These are phyloP conservation scores for Myotis pilosus DNA, from an alignment of 2,797 vertebrate genomes.

Conservation along the genomic window DNA sequence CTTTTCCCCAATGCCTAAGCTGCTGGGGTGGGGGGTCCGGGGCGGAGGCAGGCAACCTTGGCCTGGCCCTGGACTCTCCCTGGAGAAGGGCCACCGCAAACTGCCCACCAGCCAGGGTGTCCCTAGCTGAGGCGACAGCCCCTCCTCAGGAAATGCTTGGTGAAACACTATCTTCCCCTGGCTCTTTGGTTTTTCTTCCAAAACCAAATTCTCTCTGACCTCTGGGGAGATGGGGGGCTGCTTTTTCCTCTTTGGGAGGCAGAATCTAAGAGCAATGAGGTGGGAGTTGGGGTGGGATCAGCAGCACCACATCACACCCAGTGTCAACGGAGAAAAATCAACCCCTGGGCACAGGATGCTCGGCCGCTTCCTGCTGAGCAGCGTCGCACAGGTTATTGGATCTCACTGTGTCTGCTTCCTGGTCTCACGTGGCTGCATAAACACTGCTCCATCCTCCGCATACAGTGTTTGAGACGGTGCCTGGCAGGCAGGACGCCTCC, in stretches of 20 bases:
- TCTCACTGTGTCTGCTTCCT: not conserved
- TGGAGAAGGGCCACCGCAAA: not conserved
- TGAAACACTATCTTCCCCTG: not conserved
- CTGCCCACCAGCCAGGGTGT: not conserved
- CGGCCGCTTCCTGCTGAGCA: not conserved
- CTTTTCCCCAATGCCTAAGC: not conserved
- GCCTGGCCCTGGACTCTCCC: accelerated
- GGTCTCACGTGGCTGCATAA: not conserved
- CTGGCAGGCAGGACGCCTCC: not conserved
- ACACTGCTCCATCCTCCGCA: not conserved
- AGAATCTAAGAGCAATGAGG: not conserved
- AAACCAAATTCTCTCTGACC: not conserved
- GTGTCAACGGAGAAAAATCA: not conserved
- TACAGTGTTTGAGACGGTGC: not conserved
- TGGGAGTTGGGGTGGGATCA: no score
- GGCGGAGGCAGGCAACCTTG: not conserved
- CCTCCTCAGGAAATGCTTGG: not conserved
- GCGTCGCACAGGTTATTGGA: not conserved
- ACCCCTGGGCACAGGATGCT: not conserved
- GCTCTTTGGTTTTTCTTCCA: not conserved
- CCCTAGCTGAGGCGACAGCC: not conserved
- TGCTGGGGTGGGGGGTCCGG: no score
- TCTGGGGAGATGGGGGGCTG: not conserved
- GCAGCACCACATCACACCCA: no score
- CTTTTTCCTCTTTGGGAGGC: not conserved